Percentiles rank a stretch among this genome's conserved stretches.
phyloP scores from a whole-genome alignment of 2,888 invertebrate species.

The Elegia similella region DNA sequence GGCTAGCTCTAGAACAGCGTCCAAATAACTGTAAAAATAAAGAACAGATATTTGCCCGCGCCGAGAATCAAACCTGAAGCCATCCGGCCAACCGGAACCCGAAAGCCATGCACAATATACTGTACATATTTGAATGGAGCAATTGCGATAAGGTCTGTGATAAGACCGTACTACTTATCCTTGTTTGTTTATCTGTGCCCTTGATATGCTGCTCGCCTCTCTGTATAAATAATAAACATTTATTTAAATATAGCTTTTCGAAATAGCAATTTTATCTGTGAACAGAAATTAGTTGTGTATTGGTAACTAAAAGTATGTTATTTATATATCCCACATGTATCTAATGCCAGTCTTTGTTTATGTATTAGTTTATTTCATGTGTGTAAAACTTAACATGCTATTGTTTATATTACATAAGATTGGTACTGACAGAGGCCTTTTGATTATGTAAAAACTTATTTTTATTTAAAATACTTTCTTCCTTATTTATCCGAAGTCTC shows the following conservation, averaged over 20 bases:
- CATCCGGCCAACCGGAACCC: too few relatives aligned
- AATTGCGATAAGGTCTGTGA: too few relatives aligned
- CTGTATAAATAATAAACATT: background rate
- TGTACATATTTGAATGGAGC: too few relatives aligned
- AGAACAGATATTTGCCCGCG: too few relatives aligned
- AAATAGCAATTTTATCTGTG: background rate
- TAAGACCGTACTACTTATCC: too few relatives aligned
- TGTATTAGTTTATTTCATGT: constrained; percentile 41
- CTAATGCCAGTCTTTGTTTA: constrained; percentile 48
- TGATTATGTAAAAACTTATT: constrained; percentile 2
- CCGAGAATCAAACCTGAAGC: too few relatives aligned
- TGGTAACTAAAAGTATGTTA: background rate
- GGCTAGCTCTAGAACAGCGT: too few relatives aligned
- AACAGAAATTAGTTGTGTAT: background rate
- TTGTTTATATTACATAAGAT: constrained; percentile 56
- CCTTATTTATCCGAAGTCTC: background rate
- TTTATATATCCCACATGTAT: background rate
- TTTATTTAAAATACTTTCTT: background rate
- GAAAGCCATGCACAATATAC: too few relatives aligned
- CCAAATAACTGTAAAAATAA: too few relatives aligned
- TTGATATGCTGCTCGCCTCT: background rate
- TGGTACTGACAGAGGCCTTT: constrained; percentile 38
- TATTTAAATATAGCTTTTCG: background rate
- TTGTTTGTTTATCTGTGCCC: background rate
- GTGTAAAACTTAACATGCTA: constrained; percentile 55